Base-by-base conservation (phyloP, 2,888 invertebrate genomes). In the Drosophila flavopinicola region DNA sequence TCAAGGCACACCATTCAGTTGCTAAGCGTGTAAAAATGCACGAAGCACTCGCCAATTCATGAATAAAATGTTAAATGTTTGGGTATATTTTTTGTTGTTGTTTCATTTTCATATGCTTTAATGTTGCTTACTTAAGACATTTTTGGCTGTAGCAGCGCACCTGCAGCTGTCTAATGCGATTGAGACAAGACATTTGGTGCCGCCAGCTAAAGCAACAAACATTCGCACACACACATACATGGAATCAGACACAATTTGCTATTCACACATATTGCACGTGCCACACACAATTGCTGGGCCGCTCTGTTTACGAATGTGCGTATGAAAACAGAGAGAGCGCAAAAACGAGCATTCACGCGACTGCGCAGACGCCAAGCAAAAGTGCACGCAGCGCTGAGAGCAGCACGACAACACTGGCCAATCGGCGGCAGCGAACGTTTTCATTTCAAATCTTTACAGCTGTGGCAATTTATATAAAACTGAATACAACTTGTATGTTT, bases 121-220 rank as follows among this genome's bases (percentile, higher is more conserved):
- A 58, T 74, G 44, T 78, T 87, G 79, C 78, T 79, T 79, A 87
- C 52, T 87, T 74, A 77, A 82, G 70, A 51, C 61, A 85, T 85
- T 60, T 59, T 70, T 78, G 37, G 30, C 42, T 48, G 24, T 13
- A 58, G 51, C 32, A 30, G 17, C 48, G 33, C 59, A 66, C 75
- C 61, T 61, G 77, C 73, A 63, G 73, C 58, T 54, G 77, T 23
- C 54, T 54, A 25, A 59, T 71, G 65, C 32, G 73, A 66, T 41
- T 71, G 80, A 87, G 47, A 44, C 6, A 64, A 83, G 23, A 71
- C 86, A 75, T 87, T 85, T 87, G 88, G 20, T 57, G 68, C 41
- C 11, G 32, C 27, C 42, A 56, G 41, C 35, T 25, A 61, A 27
- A 63, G 35, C 51, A 58, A 59, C 64, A 68, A 47, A 61, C 38